A percentile compares a stretch with the other conserved stretches of the same genome.
These are phyloP conservation scores for Catostomus latipinnis DNA, from an alignment of 2,797 vertebrate species.

Conservation along the genomic window DNA sequence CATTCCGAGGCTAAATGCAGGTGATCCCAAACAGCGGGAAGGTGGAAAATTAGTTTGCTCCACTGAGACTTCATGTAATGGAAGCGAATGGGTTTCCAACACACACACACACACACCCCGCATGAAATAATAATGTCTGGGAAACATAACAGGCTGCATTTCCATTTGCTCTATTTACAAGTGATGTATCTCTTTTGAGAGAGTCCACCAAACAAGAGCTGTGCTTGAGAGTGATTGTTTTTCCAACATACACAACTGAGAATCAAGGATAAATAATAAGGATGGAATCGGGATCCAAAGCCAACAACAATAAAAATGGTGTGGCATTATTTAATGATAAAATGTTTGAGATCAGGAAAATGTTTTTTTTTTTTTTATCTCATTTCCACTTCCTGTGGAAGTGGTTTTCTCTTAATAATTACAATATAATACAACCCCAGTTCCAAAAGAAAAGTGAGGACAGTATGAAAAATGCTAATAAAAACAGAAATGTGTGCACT, in stretches of 20 bases:
- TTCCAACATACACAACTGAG: not conserved
- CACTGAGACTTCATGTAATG: conserved; percentile 60
- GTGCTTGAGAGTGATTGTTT: conserved; percentile 4
- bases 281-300: not conserved
- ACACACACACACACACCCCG: conserved; percentile 9
- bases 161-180: conserved; percentile 47
- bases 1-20: conserved; percentile 59
- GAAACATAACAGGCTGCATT: conserved; percentile 55
- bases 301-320: not conserved
- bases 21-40: conserved; percentile 49
- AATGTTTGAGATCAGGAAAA: not conserved
- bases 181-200: conserved; percentile 51
- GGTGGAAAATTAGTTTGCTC: conserved; percentile 64
- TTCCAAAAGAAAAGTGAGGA: too few species aligned
- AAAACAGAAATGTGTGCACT: too few species aligned
- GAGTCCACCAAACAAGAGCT: conserved; percentile 39
- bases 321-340: not conserved
- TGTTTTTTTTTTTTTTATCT: not conserved
- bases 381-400: not conserved
- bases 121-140: conserved; percentile 62
- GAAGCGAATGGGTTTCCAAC: conserved; percentile 59
- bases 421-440: not conserved
- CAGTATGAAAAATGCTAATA: too few species aligned
- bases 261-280: conserved; percentile 18
- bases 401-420: not conserved